Evolutionary conservation across 2,888 invertebrate genomes (phyloP).

Genomic region (Aphodius sticticus): DNA sequence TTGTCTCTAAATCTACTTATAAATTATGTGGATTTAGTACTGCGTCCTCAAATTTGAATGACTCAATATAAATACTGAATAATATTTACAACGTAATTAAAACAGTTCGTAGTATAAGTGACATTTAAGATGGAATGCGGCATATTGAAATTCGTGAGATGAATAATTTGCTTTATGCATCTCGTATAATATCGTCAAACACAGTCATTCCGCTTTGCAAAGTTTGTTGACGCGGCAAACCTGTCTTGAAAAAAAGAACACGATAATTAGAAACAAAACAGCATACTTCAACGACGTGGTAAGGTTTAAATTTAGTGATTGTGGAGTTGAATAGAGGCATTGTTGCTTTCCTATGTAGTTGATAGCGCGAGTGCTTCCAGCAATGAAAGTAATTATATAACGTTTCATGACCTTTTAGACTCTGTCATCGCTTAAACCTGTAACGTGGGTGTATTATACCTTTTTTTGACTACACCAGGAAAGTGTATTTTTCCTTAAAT

Average conservation of each 20-base stretch:
- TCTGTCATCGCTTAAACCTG: not conserved
- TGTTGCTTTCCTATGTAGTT: not conserved
- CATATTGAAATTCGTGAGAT: too few relatives aligned
- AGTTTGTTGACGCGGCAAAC: not conserved
- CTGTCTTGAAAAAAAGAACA: not conserved
- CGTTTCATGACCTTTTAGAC: not conserved
- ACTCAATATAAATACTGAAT: not conserved
- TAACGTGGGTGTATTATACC: not conserved
- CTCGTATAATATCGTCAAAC: not conserved
- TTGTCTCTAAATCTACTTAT: not conserved
- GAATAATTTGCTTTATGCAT: too few relatives aligned
- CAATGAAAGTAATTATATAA: not conserved
- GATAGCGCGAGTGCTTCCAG: not conserved
- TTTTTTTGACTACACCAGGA: not conserved
- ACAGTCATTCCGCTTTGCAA: not conserved
- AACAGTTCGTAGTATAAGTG: too few relatives aligned
- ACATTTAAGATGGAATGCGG: too few relatives aligned
- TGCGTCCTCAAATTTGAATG: not conserved
- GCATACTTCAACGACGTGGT: not conserved
- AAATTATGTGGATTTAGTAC: not conserved
- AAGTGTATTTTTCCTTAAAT: not conserved
- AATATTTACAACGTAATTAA: not conserved
- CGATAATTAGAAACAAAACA: not conserved
- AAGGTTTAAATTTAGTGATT: conserved; percentile 4
- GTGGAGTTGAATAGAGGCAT: not conserved